Evolutionary conservation across 2,797 vertebrate species (phyloP).

Genomic region (Rhinophrynus dorsalis): DNA sequence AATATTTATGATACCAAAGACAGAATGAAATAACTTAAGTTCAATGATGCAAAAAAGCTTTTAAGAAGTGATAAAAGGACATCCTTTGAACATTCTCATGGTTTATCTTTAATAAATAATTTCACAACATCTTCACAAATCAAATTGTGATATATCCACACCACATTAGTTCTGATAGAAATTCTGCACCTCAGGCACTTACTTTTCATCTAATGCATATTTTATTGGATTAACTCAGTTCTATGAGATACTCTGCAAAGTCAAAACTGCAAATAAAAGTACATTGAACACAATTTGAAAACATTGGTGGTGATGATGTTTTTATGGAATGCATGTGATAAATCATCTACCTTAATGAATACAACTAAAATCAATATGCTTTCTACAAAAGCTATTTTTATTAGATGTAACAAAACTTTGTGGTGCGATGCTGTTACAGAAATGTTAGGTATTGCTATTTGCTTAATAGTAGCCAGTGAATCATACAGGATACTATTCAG

Average conservation of each 20-base stretch:
- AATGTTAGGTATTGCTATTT: too few relatives aligned
- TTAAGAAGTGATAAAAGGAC: slow-evolving; percentile 38
- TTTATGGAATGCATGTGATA: not conserved
- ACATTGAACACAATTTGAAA: slow-evolving; percentile 7
- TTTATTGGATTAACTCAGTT: slow-evolving; percentile 14
- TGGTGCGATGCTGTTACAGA: too few relatives aligned
- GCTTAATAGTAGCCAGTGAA: too few relatives aligned
- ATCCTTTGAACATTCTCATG: not conserved
- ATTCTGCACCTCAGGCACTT: slow-evolving; percentile 28
- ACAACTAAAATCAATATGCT: not conserved
- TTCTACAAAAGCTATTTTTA: too few relatives aligned
- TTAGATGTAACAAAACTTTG: too few relatives aligned
- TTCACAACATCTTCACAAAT: slow-evolving; percentile 40
- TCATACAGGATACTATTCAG: too few relatives aligned
- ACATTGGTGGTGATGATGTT: not conserved
- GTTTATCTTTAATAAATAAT: slow-evolving; percentile 42
- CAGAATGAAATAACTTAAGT: slow-evolving; percentile 9
- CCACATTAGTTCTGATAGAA: slow-evolving; percentile 18
- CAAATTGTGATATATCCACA: slow-evolving; percentile 35
- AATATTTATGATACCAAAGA: slow-evolving; percentile 14
- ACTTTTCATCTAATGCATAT: slow-evolving; percentile 25
- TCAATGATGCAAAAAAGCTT: slow-evolving; percentile 26
- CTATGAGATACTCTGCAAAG: not conserved
- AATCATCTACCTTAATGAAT: not conserved
- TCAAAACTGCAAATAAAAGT: not conserved